phyloP scores from a whole-genome alignment of 1,140 invertebrate species.

The Penaeus indicus region DNA sequence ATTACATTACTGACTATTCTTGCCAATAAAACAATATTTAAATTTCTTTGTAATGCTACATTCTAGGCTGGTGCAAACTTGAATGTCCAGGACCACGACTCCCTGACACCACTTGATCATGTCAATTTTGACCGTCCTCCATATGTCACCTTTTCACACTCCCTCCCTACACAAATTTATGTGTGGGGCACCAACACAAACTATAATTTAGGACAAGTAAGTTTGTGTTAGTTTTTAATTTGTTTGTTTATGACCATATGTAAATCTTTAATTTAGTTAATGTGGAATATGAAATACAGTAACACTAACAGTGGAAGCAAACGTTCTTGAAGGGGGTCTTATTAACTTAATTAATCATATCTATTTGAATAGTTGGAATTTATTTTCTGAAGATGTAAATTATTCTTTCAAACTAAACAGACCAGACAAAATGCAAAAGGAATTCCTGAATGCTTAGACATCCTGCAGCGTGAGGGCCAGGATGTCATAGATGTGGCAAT shows the following conservation, averaged over 20 bases:
- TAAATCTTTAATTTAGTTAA: too few relatives aligned
- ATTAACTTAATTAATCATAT: not conserved
- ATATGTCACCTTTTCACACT: constrained; percentile 26
- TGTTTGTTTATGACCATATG: too few relatives aligned
- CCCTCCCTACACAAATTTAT: constrained; percentile 40
- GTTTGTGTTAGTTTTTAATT: not conserved
- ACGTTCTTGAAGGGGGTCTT: not conserved
- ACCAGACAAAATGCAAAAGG: constrained; percentile 28
- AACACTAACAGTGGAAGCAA: too few relatives aligned
- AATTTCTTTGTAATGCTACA: not conserved
- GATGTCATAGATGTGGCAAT: constrained; percentile 33
- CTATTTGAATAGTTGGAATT: not conserved
- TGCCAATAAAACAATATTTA: not conserved
- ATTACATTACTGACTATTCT: not conserved
- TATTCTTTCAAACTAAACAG: constrained; percentile 7
- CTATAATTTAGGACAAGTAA: constrained; percentile 54
- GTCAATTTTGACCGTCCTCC: constrained; percentile 44
- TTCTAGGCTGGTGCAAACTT: constrained; percentile 46
- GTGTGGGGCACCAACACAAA: constrained; percentile 55
- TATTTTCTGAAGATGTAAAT: not conserved
- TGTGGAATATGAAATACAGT: too few relatives aligned
- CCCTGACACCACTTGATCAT: constrained; percentile 52
- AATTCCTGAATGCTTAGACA: constrained; percentile 52
- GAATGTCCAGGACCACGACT: constrained; percentile 40
- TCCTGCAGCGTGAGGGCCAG: constrained; percentile 40